Percentiles rank a stretch among this genome's conserved stretches.
phyloP scores from a whole-genome alignment of 2,888 invertebrate species.

The Hypolimnas misippus region DNA sequence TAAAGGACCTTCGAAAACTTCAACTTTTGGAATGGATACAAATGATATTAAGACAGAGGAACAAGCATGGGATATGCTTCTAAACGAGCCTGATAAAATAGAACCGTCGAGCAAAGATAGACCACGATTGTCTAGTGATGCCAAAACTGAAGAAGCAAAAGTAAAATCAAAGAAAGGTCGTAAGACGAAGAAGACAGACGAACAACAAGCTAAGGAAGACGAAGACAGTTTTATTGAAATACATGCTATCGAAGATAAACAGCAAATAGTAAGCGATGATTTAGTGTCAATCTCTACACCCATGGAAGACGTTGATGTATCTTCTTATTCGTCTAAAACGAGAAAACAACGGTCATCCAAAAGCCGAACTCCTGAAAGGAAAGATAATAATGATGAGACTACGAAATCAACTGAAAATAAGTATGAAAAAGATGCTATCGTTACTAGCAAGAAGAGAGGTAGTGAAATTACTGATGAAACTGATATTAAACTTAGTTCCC shows the following conservation, averaged over 20 bases:
- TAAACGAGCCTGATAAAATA: constrained; percentile 63
- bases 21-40: constrained; percentile 14
- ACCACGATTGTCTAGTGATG: constrained; percentile 47
- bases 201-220: constrained; percentile 60
- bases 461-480: constrained; percentile 41
- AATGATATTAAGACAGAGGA: constrained; percentile 66
- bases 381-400: constrained; percentile 45
- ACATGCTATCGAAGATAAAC: constrained; percentile 74
- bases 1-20: constrained; percentile 20
- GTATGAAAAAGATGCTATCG: constrained; percentile 47
- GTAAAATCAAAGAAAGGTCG: constrained; percentile 65
- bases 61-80: constrained; percentile 76
- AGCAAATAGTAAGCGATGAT: constrained; percentile 63
- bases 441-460: constrained; percentile 47
- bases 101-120: constrained; percentile 44
- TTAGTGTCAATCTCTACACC: constrained; percentile 74
- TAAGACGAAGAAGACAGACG: constrained; percentile 64
- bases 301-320: constrained; percentile 62
- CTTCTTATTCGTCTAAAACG: constrained; percentile 57
- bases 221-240: constrained; percentile 79
- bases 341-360: constrained; percentile 65
- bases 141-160: constrained; percentile 60
- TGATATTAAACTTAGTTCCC: constrained; percentile 19
- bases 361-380: constrained; percentile 60
- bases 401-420: constrained; percentile 48